These are phyloP conservation scores for Sphenodon punctatus DNA, from an alignment of 2,797 vertebrate species.

Conservation along the genomic window DNA sequence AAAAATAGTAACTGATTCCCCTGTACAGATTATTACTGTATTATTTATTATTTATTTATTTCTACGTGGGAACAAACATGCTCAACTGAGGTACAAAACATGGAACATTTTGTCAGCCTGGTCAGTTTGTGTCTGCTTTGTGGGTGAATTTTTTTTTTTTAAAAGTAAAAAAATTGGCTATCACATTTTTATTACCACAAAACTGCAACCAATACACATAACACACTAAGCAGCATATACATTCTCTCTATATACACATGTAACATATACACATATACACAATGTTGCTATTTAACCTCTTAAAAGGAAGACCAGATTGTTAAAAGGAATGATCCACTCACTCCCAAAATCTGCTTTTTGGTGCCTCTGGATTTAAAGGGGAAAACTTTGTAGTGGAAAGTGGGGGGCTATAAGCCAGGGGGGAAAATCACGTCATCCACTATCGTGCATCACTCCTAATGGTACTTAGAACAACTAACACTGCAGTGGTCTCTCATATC, in stretches of 20 bases:
- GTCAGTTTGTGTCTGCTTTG: not conserved
- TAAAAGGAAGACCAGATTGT: not conserved
- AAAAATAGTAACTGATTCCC: not conserved
- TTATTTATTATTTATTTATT: not conserved
- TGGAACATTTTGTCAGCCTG: not conserved
- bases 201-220: not conserved
- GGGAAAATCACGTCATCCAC: not conserved
- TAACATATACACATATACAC: not conserved
- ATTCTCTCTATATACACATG: not conserved
- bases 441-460: not conserved
- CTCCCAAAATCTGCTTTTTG: not conserved
- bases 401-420: not conserved
- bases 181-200: not conserved
- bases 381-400: too few relatives aligned
- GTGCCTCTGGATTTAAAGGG: not conserved
- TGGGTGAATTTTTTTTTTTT: not conserved
- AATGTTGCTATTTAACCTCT: not conserved
- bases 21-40: not conserved
- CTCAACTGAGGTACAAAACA: not conserved
- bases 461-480: not conserved
- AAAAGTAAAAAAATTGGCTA: not conserved
- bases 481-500: not conserved
- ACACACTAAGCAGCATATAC: not conserved
- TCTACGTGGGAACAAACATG: not conserved
- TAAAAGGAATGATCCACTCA: not conserved